Conservation (phyloP, 1,140 invertebrate genomes). For the Drosophila parvula region DNA sequence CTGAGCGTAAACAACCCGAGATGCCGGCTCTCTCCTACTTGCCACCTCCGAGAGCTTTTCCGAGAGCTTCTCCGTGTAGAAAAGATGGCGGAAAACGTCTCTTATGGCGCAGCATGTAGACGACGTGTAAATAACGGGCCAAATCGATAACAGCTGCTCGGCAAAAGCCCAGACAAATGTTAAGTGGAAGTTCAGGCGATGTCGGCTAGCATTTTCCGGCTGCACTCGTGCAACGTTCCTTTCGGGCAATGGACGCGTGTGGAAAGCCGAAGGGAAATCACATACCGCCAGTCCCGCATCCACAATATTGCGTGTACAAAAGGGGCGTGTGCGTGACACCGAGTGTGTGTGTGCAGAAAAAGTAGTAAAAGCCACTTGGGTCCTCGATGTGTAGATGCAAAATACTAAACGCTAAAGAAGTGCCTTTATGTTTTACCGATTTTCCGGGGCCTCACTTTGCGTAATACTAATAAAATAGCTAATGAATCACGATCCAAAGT, state of each 20-base stretch:
- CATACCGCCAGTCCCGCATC: constrained; percentile 25
- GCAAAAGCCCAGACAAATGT: constrained; percentile 22
- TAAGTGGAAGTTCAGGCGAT: constrained; percentile 26
- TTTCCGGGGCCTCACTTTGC: constrained; percentile 14
- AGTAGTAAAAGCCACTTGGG: constrained; percentile 20
- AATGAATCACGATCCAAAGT: neutral
- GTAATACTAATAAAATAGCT: constrained; percentile 5
- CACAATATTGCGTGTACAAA: constrained; percentile 46
- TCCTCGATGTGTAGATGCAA: constrained; percentile 19
- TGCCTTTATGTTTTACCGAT: constrained; percentile 44
- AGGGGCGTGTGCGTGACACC: constrained; percentile 45
- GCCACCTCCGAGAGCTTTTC: neutral
- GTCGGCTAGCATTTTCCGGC: constrained; percentile 55
- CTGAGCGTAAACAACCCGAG: constrained; percentile 61
- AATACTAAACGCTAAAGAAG: constrained; percentile 32
- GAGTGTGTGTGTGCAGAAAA: constrained; percentile 32
- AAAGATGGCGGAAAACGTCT: constrained; percentile 22
- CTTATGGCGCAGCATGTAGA: constrained; percentile 9
- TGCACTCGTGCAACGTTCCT: constrained; percentile 73
- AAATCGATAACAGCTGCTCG: constrained; percentile 24
- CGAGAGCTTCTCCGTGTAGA: constrained; percentile 10
- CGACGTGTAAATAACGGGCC: constrained; percentile 2
- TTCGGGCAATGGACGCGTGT: constrained; percentile 65
- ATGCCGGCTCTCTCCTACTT: constrained; percentile 47
- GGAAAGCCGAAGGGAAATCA: constrained; percentile 31